A percentile compares a stretch with the other conserved stretches of the same genome.
Conservation (phyloP, 2,113 vertebrate species). For the Charadrius vociferus region DNA sequence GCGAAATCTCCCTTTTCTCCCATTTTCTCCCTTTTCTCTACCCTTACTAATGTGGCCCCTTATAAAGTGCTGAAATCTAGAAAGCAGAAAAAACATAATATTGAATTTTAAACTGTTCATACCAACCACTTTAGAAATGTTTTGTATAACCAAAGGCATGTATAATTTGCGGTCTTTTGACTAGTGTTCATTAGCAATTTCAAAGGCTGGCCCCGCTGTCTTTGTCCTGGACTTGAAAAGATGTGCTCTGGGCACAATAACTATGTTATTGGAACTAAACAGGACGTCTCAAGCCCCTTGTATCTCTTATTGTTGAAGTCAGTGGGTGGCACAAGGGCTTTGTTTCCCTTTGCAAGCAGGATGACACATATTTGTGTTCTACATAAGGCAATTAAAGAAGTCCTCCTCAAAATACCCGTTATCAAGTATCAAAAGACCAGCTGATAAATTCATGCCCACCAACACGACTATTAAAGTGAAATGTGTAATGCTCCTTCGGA, state of each 20-base stretch:
- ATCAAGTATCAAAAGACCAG: neutral
- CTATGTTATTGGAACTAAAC: neutral
- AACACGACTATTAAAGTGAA: neutral
- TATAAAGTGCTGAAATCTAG: neutral
- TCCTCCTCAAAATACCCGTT: neutral
- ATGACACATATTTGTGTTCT: neutral
- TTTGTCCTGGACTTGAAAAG: neutral
- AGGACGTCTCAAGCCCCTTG: neutral
- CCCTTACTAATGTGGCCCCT: neutral
- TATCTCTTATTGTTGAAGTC: neutral
- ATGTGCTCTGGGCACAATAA: neutral
- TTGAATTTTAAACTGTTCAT: neutral
- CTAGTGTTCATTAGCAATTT: neutral
- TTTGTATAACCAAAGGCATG: neutral
- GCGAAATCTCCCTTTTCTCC: neutral
- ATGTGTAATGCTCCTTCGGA: neutral
- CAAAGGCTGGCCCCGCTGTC: neutral
- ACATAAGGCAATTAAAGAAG: neutral
- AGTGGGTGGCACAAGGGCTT: neutral
- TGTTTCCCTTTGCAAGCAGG: neutral
- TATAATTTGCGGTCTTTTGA: neutral
- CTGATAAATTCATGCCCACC: neutral
- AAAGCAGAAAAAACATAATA: neutral
- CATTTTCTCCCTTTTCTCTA: neutral
- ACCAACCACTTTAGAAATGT: neutral